Percentiles rank a stretch among this genome's conserved stretches.
Evolutionary conservation across 2,113 vertebrate genomes (phyloP).

Genomic region (Anthoscopus minutus): DNA sequence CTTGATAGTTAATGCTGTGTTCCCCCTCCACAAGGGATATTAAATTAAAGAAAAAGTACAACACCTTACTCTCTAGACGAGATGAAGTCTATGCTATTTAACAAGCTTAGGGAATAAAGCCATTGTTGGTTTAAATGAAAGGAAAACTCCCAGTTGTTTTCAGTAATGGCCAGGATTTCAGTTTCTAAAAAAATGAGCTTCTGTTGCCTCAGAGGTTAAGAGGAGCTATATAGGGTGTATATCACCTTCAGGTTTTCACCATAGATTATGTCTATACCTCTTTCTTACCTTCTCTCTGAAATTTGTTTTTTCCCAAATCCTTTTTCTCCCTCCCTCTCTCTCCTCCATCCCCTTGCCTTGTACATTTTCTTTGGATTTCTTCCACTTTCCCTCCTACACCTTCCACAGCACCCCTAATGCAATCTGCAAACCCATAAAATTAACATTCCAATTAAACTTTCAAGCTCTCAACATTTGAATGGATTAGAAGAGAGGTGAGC

Average conservation of each 20-base stretch:
- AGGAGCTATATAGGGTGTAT: background rate
- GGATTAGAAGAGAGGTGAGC: background rate
- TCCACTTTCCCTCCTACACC: background rate
- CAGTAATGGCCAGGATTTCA: background rate
- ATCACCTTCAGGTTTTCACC: background rate
- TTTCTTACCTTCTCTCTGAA: background rate
- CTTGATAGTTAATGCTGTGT: background rate
- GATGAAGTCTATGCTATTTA: background rate
- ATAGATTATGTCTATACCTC: background rate
- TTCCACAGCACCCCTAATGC: background rate
- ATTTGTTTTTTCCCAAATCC: background rate
- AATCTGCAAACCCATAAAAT: background rate
- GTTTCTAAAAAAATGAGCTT: background rate
- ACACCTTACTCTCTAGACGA: background rate
- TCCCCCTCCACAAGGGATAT: background rate
- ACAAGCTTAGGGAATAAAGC: background rate
- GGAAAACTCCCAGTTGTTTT: background rate
- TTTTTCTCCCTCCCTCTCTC: background rate
- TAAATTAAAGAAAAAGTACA: background rate
- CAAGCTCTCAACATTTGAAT: background rate
- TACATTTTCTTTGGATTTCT: background rate
- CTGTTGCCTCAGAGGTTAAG: background rate
- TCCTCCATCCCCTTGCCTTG: fast-evolving
- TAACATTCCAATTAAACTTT: background rate
- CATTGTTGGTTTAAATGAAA: background rate